A percentile compares a stretch with the other conserved stretches of the same genome.
phyloP scores from a whole-genome alignment of 2,888 invertebrate species.

The Apotomis turbidana region DNA sequence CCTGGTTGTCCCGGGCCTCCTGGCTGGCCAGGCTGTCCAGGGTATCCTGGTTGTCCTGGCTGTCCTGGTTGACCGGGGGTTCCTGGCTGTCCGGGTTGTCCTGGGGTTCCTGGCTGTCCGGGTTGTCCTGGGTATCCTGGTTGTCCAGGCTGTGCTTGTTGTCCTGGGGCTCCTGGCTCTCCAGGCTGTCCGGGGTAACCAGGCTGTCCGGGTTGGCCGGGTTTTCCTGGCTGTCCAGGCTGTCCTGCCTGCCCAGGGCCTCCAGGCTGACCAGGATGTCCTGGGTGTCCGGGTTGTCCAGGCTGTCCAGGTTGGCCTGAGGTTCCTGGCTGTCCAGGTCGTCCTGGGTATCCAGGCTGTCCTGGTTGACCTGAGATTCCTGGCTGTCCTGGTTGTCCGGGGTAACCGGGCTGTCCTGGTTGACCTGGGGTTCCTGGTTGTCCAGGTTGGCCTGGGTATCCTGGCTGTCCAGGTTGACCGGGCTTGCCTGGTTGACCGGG shows the following conservation, averaged over 20 bases:
- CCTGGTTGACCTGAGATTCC: slow-evolving; percentile 26
- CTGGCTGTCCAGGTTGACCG: slow-evolving; percentile 23
- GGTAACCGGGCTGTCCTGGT: slow-evolving; percentile 18
- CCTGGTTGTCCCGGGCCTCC: slow-evolving; percentile 44
- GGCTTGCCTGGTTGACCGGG: slow-evolving; percentile 40
- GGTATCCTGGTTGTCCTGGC: slow-evolving; percentile 7
- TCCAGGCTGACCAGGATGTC: slow-evolving; percentile 20
- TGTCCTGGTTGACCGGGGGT: slow-evolving; percentile 13
- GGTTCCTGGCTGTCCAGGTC: slow-evolving; percentile 31
- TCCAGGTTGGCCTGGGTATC: slow-evolving; percentile 24
- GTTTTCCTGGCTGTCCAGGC: slow-evolving; percentile 23
- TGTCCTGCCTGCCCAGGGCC: slow-evolving; percentile 23
- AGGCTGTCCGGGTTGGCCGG: slow-evolving; percentile 14
- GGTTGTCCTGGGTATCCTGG: slow-evolving; percentile 23
- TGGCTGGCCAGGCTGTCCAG: slow-evolving; percentile 45
- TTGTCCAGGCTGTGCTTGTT: slow-evolving; percentile 20
- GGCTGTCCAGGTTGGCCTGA: slow-evolving; percentile 14
- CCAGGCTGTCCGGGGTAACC: slow-evolving; percentile 23
- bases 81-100: slow-evolving; percentile 24
- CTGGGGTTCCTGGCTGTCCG: slow-evolving; percentile 25
- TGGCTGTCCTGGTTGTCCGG: not conserved
- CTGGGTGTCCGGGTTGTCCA: slow-evolving; percentile 27
- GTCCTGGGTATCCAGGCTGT: slow-evolving; percentile 30
- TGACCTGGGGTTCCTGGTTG: slow-evolving; percentile 14
- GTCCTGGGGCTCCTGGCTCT: slow-evolving; percentile 10